These are phyloP conservation scores for Chionomys nivalis DNA, from an alignment of 2,113 vertebrate species.

Conservation along the genomic window DNA sequence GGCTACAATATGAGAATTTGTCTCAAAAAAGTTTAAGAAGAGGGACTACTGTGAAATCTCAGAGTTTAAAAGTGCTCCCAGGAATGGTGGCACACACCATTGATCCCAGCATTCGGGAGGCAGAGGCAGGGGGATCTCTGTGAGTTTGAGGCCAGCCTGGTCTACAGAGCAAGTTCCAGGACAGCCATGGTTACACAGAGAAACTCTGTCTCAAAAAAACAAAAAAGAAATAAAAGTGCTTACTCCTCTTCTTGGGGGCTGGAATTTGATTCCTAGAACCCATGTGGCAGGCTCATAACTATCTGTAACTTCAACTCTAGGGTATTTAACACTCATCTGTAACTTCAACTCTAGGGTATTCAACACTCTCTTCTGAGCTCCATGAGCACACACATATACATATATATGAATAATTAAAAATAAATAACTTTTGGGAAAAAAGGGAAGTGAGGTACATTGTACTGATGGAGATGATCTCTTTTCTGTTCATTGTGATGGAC, in stretches of 20 bases:
- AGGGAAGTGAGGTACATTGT: background rate
- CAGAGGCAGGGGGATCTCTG: no score
- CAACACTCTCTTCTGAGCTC: background rate
- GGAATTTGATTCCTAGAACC: background rate
- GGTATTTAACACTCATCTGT: background rate
- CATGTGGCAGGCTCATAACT: background rate
- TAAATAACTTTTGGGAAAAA: background rate
- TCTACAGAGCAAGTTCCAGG: no score
- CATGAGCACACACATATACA: background rate
- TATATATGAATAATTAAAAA: background rate
- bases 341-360: background rate
- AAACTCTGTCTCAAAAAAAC: background rate
- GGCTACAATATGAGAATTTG: no score
- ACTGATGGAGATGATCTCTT: background rate
- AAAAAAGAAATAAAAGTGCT: no score
- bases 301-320: background rate
- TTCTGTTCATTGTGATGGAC: background rate
- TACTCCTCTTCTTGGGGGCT: no score
- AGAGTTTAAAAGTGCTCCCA: no score
- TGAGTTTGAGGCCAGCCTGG: no score
- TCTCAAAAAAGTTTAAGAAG: no score
- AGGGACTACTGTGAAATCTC: no score
- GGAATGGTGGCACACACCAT: no score
- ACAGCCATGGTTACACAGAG: no score
- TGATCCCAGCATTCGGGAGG: no score